These are phyloP conservation scores for Branchellion lobata DNA, from an alignment of 2,888 invertebrate species.

Conservation along the genomic window DNA sequence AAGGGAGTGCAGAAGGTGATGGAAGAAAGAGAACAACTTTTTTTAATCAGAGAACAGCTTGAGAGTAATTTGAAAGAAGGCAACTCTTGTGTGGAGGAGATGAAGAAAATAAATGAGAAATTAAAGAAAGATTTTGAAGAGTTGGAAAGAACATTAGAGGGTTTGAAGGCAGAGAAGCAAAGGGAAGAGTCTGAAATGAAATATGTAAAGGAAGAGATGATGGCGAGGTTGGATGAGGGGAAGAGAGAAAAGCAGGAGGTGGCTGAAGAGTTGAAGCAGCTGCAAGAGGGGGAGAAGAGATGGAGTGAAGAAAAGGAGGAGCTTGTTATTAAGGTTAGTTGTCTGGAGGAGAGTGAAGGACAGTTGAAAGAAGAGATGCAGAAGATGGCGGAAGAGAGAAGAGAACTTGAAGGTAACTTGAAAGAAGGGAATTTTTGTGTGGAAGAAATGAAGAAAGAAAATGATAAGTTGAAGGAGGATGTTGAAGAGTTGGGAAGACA, in stretches of 20 bases:
- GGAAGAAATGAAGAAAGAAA: too few species aligned
- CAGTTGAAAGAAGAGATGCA: background rate
- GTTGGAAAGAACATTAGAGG: too few species aligned
- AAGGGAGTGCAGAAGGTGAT: background rate
- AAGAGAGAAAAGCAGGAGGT: background rate
- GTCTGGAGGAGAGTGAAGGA: background rate
- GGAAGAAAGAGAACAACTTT: background rate
- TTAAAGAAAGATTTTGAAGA: too few species aligned
- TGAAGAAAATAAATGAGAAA: too few species aligned
- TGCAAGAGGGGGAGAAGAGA: background rate
- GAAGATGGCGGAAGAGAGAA: background rate
- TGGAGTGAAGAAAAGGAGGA: background rate
- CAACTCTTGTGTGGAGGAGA: too few species aligned
- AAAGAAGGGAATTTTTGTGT: too few species aligned
- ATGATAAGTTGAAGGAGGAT: too few species aligned
- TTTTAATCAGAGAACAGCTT: background rate
- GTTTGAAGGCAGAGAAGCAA: too few species aligned
- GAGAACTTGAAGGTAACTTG: background rate
- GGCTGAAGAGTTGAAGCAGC: background rate
- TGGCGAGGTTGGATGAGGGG: background rate
- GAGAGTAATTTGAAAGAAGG: too few species aligned
- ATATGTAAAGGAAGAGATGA: background rate
- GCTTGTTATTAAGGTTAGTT: too few species aligned
- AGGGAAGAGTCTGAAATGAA: background rate
- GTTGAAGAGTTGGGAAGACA: too few species aligned